Evolutionary conservation across 1,140 invertebrate genomes (phyloP).

Genomic region (Drosophila miranda): DNA sequence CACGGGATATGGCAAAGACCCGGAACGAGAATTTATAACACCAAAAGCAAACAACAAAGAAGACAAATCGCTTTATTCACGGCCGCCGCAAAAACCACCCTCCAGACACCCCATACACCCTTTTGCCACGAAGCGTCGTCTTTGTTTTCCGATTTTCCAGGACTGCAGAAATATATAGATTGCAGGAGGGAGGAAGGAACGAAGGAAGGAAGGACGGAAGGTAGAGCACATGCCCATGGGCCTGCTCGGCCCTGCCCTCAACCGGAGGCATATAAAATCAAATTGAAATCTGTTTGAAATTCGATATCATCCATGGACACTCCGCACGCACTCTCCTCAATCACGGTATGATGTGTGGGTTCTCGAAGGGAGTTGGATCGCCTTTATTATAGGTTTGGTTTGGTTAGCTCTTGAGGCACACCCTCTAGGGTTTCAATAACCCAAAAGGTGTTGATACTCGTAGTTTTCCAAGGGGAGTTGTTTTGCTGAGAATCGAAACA

Average conservation of each 20-base stretch:
- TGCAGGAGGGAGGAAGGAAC: slow-evolving; percentile 5
- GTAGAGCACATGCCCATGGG: neutral
- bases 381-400: slow-evolving; percentile 34
- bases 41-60: slow-evolving; percentile 78
- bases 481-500: no score
- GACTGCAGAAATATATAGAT: no score
- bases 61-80: slow-evolving; percentile 80
- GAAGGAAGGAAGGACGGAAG: neutral
- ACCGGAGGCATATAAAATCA: slow-evolving; percentile 67
- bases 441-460: slow-evolving; percentile 10
- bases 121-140: no score
- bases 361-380: slow-evolving; percentile 10
- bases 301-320: slow-evolving; percentile 47
- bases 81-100: slow-evolving; percentile 70
- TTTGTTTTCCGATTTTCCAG: no score
- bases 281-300: slow-evolving; percentile 81
- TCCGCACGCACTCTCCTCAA: no score
- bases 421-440: slow-evolving; percentile 1
- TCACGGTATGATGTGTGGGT: slow-evolving; percentile 31
- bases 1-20: slow-evolving; percentile 22
- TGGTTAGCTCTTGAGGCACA: slow-evolving; percentile 24
- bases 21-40: slow-evolving; percentile 76
- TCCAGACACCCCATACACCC: neutral
- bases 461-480: no score
- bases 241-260: slow-evolving; percentile 26